Conservation (phyloP, 1,140 invertebrate species). For the Panagrolaimus sp. region DNA sequence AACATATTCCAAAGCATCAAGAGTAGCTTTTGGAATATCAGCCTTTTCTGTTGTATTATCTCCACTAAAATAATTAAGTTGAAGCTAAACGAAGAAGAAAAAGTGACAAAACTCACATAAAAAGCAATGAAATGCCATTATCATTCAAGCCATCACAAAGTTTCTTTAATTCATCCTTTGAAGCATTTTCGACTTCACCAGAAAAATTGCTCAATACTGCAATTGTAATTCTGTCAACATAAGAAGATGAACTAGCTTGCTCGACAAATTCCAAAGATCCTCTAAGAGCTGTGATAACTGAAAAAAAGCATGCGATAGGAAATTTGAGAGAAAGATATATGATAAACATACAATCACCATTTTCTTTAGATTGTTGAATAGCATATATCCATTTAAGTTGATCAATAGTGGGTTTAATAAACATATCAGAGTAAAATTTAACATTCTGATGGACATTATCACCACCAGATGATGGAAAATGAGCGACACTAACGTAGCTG, state of each 20-base stretch:
- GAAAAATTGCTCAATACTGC: too few relatives aligned
- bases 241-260: too few relatives aligned
- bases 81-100: too few relatives aligned
- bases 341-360: slow-evolving; percentile 1
- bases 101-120: too few relatives aligned
- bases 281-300: not conserved
- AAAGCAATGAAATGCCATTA: too few relatives aligned
- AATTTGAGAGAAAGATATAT: not conserved
- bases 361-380: not conserved
- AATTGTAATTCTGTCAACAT: too few relatives aligned
- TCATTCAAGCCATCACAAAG: too few relatives aligned
- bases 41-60: too few relatives aligned
- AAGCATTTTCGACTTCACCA: too few relatives aligned
- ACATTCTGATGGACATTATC: not conserved
- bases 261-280: too few relatives aligned
- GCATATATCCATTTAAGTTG: not conserved
- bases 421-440: not conserved
- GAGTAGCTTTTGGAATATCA: not conserved
- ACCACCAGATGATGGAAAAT: not conserved
- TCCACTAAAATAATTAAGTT: too few relatives aligned
- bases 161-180: too few relatives aligned
- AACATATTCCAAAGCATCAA: not conserved
- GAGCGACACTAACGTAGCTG: not conserved
- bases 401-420: not conserved
- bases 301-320: not conserved